Evolutionary conservation across 1,140 invertebrate genomes (phyloP), one percentile per base, ranked within the genome.

Genomic region (Belonocnema kinseyi): DNA sequence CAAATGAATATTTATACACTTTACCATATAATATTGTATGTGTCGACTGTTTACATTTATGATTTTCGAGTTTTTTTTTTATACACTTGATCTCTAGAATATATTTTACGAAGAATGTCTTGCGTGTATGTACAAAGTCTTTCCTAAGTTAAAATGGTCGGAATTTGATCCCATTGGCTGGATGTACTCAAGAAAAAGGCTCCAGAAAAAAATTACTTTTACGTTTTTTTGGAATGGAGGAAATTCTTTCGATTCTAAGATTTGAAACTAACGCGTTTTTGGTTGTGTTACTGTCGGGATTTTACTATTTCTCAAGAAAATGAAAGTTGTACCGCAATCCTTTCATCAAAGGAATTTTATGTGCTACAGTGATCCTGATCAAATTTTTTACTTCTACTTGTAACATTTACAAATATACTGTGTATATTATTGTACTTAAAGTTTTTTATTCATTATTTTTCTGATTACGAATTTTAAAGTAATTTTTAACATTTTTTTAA

Each of bases 21-120:
- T 76, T 80, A 74, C 72, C 66, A 78, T 51, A 66, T 33, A 78
- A 58, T 76, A 84, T 82, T 80, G 82, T 76, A 78, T 77, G 70
- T 84, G 80, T 74, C 80, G 75, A 73, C 58, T 66, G 58, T 66
- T 66, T 5, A 33, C n/a, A 33, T 33, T 33, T 66, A 26, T 66
- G 14, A 66, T 66, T 66, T 26, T 66, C 19, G 1, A 16, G 26
- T 26, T 33, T 66, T 26, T 66, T 26, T 26, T 21, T 66, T 66
- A 16, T 66, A 33, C 16, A 66, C 14, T 33, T 14, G 58, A 58
- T 58, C 56, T 58, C 19, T 66, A 66, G n/a, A 54, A 17, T 17
- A 17, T 54, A 17, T 54, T 46, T 33, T 54, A 16, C 17, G 16
- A 54, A 54, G 53, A 54, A 54, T 19, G 7, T 17, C 7, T 54